These are phyloP conservation scores for Drosophila cyrtoloma DNA, from an alignment of 2,888 invertebrate species.

Conservation along the genomic window DNA sequence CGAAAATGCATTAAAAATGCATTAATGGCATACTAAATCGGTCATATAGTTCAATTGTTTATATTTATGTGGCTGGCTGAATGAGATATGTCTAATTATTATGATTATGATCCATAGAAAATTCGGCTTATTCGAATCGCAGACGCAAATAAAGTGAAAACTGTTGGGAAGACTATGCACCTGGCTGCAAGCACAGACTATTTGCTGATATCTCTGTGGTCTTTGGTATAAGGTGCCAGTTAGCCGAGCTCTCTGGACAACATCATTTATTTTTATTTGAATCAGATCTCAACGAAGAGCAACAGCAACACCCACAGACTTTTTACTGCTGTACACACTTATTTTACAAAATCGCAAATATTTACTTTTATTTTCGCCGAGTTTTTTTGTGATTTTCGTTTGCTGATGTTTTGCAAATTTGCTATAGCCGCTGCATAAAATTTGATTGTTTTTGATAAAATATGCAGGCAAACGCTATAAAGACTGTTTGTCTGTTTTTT, in stretches of 20 bases:
- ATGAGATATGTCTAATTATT: not conserved
- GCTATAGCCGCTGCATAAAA: slow-evolving; percentile 39
- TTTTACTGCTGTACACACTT: not conserved
- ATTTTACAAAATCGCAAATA: slow-evolving; percentile 3
- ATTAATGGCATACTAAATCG: not conserved
- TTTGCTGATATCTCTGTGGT: not conserved
- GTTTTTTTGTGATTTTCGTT: slow-evolving; percentile 13
- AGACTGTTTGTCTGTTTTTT: slow-evolving; percentile 49
- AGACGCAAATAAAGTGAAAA: not conserved
- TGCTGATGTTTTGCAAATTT: slow-evolving; percentile 36
- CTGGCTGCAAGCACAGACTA: not conserved
- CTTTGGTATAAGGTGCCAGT: not conserved
- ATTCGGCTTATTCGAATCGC: not conserved
- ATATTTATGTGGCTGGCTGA: not conserved
- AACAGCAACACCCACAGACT: not conserved
- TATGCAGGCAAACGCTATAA: slow-evolving; percentile 64
- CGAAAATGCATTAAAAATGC: not conserved
- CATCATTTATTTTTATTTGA: not conserved
- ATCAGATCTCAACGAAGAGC: not conserved
- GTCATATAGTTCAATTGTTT: not conserved
- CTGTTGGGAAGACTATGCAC: not conserved
- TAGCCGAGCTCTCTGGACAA: not conserved
- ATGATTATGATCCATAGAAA: not conserved
- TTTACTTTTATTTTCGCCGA: slow-evolving; percentile 27
- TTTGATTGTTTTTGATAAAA: slow-evolving; percentile 71